Base-by-base conservation (phyloP, 2,888 invertebrate species). In the Ennomos fuscantarius region DNA sequence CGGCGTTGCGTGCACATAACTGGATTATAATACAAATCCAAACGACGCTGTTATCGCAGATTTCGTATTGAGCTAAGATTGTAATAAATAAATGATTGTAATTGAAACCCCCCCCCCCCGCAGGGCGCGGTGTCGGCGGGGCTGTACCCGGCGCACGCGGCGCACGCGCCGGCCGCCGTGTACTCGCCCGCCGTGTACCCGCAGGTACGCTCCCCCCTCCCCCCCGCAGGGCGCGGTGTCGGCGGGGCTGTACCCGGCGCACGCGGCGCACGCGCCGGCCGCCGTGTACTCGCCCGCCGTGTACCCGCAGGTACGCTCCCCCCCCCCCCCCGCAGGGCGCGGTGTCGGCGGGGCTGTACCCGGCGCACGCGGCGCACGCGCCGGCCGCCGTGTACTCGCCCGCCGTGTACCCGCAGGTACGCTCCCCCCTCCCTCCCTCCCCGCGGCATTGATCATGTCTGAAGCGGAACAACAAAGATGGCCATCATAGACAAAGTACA, bases 111-210 rank as follows among this genome's bases (percentile, higher is more conserved):
- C n/a, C n/a, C n/a, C n/a, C n/a, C n/a, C n/a, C n/a, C n/a, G 24
- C 24, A 24, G 6, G 24, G 24, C 24, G 5, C 59, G 37, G 40
- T 55, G 35, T 12, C 60, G 40, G 50, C 13, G 70, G 82, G 80
- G 53, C 80, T 84, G 62, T 87, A 88, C 79, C 72, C 81, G 9
- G 86, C 82, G 47, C 87, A 86, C 68, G 79, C 83, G 0, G 84
- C 80, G 55, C 88, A 82, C 37, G n/a, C n/a, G n/a, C 84, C 87
- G 60, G 84, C 86, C 56, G 83, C 86, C 0, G 84, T 88, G 0
- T 90, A 89, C 78, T 79, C 80, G 1, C 82, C 86, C 41, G 84
- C 81, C 49, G 86, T 89, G 1, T 89, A 89, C 63, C 85, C 84
- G 13, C 89, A 87, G 81, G 89, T 88, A 51, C 2, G 24, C 3